Evolutionary conservation across 2,797 vertebrate genomes (phyloP).

Genomic region (Cynopterus sphinx): DNA sequence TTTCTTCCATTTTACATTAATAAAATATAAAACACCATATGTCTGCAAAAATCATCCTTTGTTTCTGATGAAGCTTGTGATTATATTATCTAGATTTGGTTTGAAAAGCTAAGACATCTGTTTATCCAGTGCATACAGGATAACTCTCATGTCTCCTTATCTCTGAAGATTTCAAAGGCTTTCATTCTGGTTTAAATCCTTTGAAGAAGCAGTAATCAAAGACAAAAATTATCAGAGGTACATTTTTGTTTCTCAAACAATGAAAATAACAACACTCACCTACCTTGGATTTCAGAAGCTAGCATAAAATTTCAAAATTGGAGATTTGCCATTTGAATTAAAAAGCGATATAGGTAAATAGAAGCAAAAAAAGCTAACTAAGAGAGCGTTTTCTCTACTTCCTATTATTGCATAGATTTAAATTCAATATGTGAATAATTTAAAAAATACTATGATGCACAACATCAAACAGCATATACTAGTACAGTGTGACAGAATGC

Average conservation of each 20-base stretch:
- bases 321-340: slow-evolving; percentile 87
- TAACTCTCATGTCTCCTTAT: slow-evolving; percentile 89
- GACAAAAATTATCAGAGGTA: slow-evolving; percentile 92
- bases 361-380: slow-evolving; percentile 82
- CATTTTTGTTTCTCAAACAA: slow-evolving; percentile 91
- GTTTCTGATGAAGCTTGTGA: slow-evolving; percentile 86
- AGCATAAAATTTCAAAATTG: slow-evolving; percentile 86
- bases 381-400: slow-evolving; percentile 76
- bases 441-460: slow-evolving; percentile 82
- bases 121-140: slow-evolving; percentile 88
- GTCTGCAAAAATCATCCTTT: slow-evolving; percentile 84
- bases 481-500: slow-evolving; percentile 82
- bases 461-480: slow-evolving; percentile 85
- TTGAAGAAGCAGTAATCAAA: slow-evolving; percentile 92
- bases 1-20: slow-evolving; percentile 85
- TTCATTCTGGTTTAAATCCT: slow-evolving; percentile 89
- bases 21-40: slow-evolving; percentile 83
- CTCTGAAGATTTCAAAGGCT: slow-evolving; percentile 92
- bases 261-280: slow-evolving; percentile 88
- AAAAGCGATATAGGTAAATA: slow-evolving; percentile 84
- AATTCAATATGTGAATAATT: slow-evolving; percentile 86
- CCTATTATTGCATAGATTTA: slow-evolving; percentile 86
- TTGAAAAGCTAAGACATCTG: slow-evolving; percentile 90
- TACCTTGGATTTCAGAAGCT: slow-evolving; percentile 85
- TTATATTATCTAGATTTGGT: slow-evolving; percentile 87